Conservation (phyloP, 2,888 invertebrate genomes). For the Erynnis tages region DNA sequence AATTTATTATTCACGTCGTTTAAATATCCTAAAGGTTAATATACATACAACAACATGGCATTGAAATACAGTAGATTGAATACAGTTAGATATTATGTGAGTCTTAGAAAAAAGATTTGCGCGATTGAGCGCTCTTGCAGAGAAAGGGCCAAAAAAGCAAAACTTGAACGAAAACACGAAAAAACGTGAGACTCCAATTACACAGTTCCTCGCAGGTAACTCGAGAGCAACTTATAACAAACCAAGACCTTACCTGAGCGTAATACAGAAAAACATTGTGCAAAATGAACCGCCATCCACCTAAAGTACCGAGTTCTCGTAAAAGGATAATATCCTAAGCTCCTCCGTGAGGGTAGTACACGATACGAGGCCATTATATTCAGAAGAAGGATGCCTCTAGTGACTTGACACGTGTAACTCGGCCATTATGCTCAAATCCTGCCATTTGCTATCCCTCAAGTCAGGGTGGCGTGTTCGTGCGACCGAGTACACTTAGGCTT, state of each 20-base stretch:
- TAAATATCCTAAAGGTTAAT: too few relatives aligned
- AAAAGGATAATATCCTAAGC: constrained; percentile 23
- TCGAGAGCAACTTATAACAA: too few relatives aligned
- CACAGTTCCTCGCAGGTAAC: too few relatives aligned
- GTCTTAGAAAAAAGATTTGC: too few relatives aligned
- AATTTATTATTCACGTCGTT: too few relatives aligned
- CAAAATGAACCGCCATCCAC: constrained; percentile 7
- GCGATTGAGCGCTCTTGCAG: too few relatives aligned
- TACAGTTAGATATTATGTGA: too few relatives aligned
- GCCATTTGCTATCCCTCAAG: constrained; percentile 25
- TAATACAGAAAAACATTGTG: constrained; percentile 3
- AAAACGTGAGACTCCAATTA: too few relatives aligned
- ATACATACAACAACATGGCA: too few relatives aligned
- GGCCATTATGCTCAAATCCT: constrained; percentile 25
- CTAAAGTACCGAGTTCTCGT: constrained; percentile 5
- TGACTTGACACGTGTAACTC: constrained; percentile 26
- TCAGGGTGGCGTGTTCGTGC: constrained; percentile 2
- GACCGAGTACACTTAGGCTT: neutral
- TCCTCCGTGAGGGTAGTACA: constrained; percentile 17
- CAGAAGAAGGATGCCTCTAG: constrained; percentile 20
- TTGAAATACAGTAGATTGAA: too few relatives aligned
- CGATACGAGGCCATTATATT: constrained; percentile 23
- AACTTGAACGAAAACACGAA: too few relatives aligned
- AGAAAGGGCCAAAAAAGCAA: too few relatives aligned
- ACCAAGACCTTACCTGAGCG: neutral